Base-by-base conservation (phyloP, 2,797 vertebrate genomes). In the Tamandua tetradactyla region DNA sequence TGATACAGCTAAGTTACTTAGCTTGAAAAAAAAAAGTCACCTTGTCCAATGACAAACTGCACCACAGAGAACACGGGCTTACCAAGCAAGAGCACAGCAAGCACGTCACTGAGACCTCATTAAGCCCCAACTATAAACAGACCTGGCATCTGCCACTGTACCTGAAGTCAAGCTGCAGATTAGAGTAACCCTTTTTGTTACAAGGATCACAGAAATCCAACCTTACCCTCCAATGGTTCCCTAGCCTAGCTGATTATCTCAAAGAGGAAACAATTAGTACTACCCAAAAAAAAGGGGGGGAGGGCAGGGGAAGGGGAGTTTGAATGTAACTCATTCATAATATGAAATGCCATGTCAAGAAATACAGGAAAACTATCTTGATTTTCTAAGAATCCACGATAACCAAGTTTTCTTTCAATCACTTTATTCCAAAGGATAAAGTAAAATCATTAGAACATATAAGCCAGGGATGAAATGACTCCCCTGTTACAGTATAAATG, bases 91-190 rank as follows among this genome's bases (percentile, higher is more conserved):
- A 93, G 74, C 37, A 61, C 61, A 76, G 93, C 69, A 66, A 49
- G 71, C 22, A 6, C 4, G 23, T 87, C 92, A 88, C 4, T 17
- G 71, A 93, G 93, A 80, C 72, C 96, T 95, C 89, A 93, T 72
- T 55, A 90, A 93, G 74, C 47, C 59, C 84, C 47, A 93, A 92
- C 91, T 95, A 96, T 92, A 97, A 97, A 96, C 95, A 94, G 95
- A 95, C 22, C 94, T 96, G 95, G 94, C 96, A 79, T 57, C 68
- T 91, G 95, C 84, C 89, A 64, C 61, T 30, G 85, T 78, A 71
- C 68, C 66, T 20, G n/a, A 4, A 27, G 91, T 82, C n/a, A 1
- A 72, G 59, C 79, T 93, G 49, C 47, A 62, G 76, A 87, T 69
- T 40, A 49, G 81, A 82, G 37, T 71, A 88, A 86, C 35, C 55